These are phyloP conservation scores for Hetaerina americana DNA, from an alignment of 1,140 invertebrate genomes.

Conservation along the genomic window DNA sequence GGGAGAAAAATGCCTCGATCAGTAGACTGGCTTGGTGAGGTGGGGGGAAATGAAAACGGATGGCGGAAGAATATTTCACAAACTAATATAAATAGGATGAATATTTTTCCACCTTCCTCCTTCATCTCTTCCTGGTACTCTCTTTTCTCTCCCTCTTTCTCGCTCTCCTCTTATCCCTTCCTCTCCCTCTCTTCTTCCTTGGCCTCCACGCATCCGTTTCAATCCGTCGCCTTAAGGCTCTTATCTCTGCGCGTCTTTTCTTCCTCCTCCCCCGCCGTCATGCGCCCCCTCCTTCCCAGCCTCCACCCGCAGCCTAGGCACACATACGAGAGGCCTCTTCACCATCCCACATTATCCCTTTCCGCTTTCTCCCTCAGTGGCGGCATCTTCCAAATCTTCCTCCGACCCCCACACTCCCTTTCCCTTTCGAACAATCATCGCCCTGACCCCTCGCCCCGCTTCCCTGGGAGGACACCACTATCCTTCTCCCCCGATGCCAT, in stretches of 20 bases:
- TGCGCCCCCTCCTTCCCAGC: background rate
- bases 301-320: no score
- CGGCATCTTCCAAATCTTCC: background rate
- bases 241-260: background rate
- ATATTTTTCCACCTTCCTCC: no score
- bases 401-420: no score
- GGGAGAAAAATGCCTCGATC: no score
- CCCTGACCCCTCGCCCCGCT: background rate
- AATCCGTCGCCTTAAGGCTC: background rate
- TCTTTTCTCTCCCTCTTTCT: background rate
- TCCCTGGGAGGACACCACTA: background rate
- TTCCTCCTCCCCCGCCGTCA: background rate
- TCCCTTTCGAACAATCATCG: no score
- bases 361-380: background rate
- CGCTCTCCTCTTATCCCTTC: background rate
- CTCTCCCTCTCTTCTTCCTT: background rate
- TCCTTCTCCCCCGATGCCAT: background rate
- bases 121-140: no score
- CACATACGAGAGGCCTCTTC: no score
- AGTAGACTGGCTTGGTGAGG: no score
- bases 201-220: no score
- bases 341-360: background rate
- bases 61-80: no score
- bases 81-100: no score
- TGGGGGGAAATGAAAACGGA: no score